Conservation (phyloP, 2,113 vertebrate species). For the Hippocampus zosterae region DNA sequence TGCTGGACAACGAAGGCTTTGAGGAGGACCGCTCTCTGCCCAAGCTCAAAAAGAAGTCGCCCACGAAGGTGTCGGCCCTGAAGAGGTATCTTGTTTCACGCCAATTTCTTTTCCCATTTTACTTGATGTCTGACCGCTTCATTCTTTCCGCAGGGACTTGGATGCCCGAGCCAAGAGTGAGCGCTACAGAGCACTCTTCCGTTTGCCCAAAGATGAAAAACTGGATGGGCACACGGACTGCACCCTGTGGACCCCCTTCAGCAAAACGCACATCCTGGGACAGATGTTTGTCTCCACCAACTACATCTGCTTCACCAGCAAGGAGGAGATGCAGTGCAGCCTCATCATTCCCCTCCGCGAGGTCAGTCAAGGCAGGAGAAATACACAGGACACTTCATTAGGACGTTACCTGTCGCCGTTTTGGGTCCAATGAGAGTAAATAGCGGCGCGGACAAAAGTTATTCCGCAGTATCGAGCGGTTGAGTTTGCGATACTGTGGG, state of each 20-base stretch:
- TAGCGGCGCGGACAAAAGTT: too few relatives aligned
- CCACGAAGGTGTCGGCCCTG: conserved; percentile 91
- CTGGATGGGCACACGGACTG: conserved; percentile 96
- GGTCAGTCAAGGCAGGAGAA: conserved; percentile 58
- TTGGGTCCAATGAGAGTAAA: too few relatives aligned
- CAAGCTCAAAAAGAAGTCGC: conserved; percentile 94
- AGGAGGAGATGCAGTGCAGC: conserved; percentile 91
- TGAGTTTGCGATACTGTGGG: too few relatives aligned
- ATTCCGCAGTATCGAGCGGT: too few relatives aligned
- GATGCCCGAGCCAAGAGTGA: conserved; percentile 96
- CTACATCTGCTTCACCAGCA: conserved; percentile 98
- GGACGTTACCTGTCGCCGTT: too few relatives aligned
- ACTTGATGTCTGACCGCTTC: background rate
- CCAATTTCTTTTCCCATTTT: background rate
- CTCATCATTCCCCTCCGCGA: conserved; percentile 96
- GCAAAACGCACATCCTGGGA: conserved; percentile 96
- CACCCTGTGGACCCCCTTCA: conserved; percentile 97
- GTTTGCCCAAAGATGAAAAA: conserved; percentile 94
- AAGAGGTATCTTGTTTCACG: conserved; percentile 75
- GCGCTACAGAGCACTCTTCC: conserved; percentile 87
- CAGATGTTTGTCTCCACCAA: conserved; percentile 99
- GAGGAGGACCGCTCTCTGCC: conserved; percentile 93
- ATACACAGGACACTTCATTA: background rate
- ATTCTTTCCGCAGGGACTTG: conserved; percentile 77
- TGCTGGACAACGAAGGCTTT: conserved; percentile 95